Evolutionary conservation across 2,888 invertebrate genomes (phyloP), one percentile per base, ranked within the genome.

Genomic region (Malachius bipustulatus): DNA sequence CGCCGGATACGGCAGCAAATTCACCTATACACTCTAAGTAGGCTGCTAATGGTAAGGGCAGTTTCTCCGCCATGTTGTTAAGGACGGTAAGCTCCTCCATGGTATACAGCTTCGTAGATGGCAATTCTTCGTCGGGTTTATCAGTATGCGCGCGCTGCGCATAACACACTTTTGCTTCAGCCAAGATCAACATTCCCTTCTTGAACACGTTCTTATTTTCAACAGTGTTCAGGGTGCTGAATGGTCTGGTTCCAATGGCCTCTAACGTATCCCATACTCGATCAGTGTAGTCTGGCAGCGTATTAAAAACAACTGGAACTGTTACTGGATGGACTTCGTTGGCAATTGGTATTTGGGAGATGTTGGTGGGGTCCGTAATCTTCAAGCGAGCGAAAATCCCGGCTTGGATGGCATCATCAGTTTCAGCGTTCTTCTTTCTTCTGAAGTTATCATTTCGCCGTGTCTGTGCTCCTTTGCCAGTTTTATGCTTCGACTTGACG

Each of bases 211-310:
- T 1, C 26, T 44, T 44, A 26, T 45, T 43, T 2, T 24, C 33
- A 2, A 10, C 27, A 2, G 40, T 47, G 24, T 47, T 42, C 2
- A 42, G 10, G 6, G 32, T 14, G 0, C 30, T 32, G 30, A 45
- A 45, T 4, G 43, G 42, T 12, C 40, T 14, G 4, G 45, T 47
- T 9, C 43, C 43, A 3, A 45, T 37, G 1, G 45, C 42, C 14
- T 44, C 36, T 44, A 44, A 42, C 1, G 45, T 45, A 26, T 44
- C 41, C 44, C 45, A 44, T 2, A 42, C 44, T 16, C 40, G n/a
- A 29, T 42, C 42, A 26, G 39, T 41, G 14, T n/a, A n/a, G n/a
- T n/a, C n/a, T n/a, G n/a, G n/a, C n/a, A n/a, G n/a, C n/a, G n/a
- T n/a, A n/a, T n/a, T n/a, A n/a, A n/a, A n/a, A n/a, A n/a, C n/a